Base-by-base conservation (phyloP, 92 coral and sea anemone species). In the Actinostola sp. region DNA sequence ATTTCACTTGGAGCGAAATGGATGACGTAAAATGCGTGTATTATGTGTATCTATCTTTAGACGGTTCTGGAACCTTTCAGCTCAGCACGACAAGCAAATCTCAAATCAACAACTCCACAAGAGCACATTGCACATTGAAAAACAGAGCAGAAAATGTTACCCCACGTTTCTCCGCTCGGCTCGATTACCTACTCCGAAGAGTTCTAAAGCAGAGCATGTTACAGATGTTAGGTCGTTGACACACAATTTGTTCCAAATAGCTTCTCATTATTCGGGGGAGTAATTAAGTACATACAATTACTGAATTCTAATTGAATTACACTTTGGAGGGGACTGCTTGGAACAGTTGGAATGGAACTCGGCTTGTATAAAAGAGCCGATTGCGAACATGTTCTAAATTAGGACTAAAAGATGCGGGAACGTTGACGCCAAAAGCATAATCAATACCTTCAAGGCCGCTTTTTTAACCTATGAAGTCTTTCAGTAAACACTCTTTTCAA, bases 381-480 rank as follows among this genome's bases (percentile, higher is more conserved):
- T 28, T 4, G 4, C n/a, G 39, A 57, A 24, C 10, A 57, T 57
- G 63, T 23, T 19, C n/a, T 20, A 38, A 57, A 57, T 57, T 57
- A 57, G 21, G 39, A 8, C 1, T 20, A 3, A 19, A 4, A 13
- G 39, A 30, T 11, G 63, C 2, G 39, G 39, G 17, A 57, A 1
- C 32, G 38, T 30, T 57, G 63, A 57, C 63, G 63, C 63, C 63
- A 11, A n/a, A n/a, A n/a, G n/a, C n/a, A n/a, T n/a, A 36, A 36
- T 36, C 42, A 36, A 11, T 36, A 36, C 6, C 11, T 36, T 36
- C 6, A 36, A 36, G 42, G 42, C 42, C 42, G 42, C 42, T 4
- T 4, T 36, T 36, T 36, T n/a, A n/a, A n/a, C n/a, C n/a, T 11
- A 4, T 36, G 42, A 36, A 36, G n/a, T n/a, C 42, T 4, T 36